A percentile compares a stretch with the other conserved stretches of the same genome.
Evolutionary conservation across 2,113 vertebrate genomes (phyloP).

Genomic region (Gobiocypris rarus): DNA sequence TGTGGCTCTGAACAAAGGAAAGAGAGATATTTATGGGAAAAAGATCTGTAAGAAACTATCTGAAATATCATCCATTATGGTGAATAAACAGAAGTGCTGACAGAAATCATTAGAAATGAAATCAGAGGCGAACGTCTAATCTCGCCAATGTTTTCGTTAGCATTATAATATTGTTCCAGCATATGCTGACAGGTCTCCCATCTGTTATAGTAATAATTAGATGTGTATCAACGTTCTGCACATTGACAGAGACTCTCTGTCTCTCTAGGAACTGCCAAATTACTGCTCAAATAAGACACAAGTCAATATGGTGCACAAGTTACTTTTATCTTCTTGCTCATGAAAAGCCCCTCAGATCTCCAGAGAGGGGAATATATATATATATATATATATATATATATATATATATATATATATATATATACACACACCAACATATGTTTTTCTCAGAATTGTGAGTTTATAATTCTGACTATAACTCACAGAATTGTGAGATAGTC

Average conservation of each 20-base stretch:
- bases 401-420: too few species aligned
- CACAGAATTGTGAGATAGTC: too few species aligned
- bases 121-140: slow-evolving; percentile 17
- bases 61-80: slow-evolving; percentile 29
- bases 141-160: neutral
- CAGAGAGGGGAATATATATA: neutral
- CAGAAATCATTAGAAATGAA: neutral
- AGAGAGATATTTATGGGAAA: neutral
- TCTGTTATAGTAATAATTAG: slow-evolving; percentile 34
- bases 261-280: slow-evolving; percentile 16
- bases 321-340: slow-evolving; percentile 28
- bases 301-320: neutral
- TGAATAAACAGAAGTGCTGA: slow-evolving; percentile 46
- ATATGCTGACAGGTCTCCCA: slow-evolving; percentile 32
- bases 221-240: neutral
- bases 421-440: too few species aligned
- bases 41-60: neutral
- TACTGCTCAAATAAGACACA: slow-evolving; percentile 24
- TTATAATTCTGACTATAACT: too few species aligned
- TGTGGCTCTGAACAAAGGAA: neutral
- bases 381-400: too few species aligned
- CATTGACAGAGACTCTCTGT: slow-evolving; percentile 11
- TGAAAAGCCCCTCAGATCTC: neutral
- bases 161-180: neutral
- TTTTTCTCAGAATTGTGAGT: too few species aligned